Conservation (phyloP, 2,113 vertebrate species). For the Sander lucioperca region DNA sequence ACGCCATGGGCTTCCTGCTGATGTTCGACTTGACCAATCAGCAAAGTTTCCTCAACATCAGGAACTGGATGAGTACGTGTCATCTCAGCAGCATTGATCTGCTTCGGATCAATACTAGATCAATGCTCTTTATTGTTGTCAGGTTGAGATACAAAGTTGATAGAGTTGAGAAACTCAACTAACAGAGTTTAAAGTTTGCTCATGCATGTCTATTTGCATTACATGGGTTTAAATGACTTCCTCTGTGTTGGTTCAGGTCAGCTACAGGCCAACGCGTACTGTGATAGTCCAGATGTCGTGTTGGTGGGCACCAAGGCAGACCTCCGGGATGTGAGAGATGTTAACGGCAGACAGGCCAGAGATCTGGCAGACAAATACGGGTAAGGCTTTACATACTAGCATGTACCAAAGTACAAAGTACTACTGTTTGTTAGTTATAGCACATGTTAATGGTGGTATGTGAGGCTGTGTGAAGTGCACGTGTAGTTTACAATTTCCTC, state of each 20-base stretch:
- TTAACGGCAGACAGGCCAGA: slow-evolving; percentile 89
- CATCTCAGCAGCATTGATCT: slow-evolving; percentile 24
- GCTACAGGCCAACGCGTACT: slow-evolving; percentile 96
- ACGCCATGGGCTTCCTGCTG: slow-evolving; percentile 96
- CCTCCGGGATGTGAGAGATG: slow-evolving; percentile 88
- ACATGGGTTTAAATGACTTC: slow-evolving; percentile 4
- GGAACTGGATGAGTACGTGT: slow-evolving; percentile 98
- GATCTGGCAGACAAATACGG: slow-evolving; percentile 94
- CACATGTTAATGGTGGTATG: not conserved
- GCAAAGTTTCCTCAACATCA: slow-evolving; percentile 96
- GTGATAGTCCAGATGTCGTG: slow-evolving; percentile 95
- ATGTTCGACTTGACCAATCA: slow-evolving; percentile 97
- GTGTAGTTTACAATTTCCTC: not conserved
- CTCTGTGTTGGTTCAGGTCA: slow-evolving; percentile 82
- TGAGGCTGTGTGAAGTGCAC: not conserved
- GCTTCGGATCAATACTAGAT: slow-evolving; percentile 15
- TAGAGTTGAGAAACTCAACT: not conserved
- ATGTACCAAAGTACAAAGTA: too few species aligned
- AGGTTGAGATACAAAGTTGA: not conserved
- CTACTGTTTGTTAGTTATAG: not conserved
- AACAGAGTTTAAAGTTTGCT: not conserved
- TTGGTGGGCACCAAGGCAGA: slow-evolving; percentile 96
- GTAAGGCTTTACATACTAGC: slow-evolving; percentile 76
- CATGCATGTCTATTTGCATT: not conserved
- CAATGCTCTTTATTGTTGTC: slow-evolving; percentile 1